Evolutionary conservation across 2,888 invertebrate species (phyloP), one percentile per base, ranked within the genome.

Genomic region (Lycophotia porphyrea): DNA sequence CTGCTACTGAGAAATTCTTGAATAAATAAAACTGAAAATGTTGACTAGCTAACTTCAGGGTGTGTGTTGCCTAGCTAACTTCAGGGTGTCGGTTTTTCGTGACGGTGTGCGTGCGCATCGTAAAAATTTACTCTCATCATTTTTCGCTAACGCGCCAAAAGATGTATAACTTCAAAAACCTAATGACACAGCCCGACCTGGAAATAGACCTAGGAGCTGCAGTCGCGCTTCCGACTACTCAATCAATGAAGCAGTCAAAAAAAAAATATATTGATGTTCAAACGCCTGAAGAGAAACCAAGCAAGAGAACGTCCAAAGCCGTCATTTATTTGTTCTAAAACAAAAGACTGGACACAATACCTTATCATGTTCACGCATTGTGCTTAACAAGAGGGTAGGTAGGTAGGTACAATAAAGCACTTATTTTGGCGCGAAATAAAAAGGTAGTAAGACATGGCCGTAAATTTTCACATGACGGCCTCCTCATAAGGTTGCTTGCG

Each of bases 401-500:
- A 63, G 72, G 74, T 74, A 65, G 39, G 11, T 47, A 70, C 63
- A 80, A 81, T 86, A 79, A 79, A 81, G 79, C 73, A 87, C 78
- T 85, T 87, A 87, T 86, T 80, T 87, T 78, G 81, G 82, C 76
- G 80, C 68, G 78, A 87, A 86, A 86, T 87, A 87, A 87, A 87
- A 86, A 69, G 58, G 78, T 74, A 84, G 78, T 81, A 87, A 88
- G 83, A 79, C 84, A 77, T 79, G 71, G 75, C 72, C 74, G 71
- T 87, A 87, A 85, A 85, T 86, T 86, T 77, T 79, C 83, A 66
- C 79, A 87, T 88, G 88, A 88, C 78, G 87, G 86, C 82, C 80
- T 71, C 44, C 88, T 88, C 88, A 84, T 87, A 88, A 84, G 87
- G 85, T 47, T 76, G 49, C 74, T 36, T 31, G 71, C 80, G 78